Conservation (phyloP, 30 jellyfish, hydroid and myxozoan genomes). For the Aurelia aurita complex sp. Pacific region DNA sequence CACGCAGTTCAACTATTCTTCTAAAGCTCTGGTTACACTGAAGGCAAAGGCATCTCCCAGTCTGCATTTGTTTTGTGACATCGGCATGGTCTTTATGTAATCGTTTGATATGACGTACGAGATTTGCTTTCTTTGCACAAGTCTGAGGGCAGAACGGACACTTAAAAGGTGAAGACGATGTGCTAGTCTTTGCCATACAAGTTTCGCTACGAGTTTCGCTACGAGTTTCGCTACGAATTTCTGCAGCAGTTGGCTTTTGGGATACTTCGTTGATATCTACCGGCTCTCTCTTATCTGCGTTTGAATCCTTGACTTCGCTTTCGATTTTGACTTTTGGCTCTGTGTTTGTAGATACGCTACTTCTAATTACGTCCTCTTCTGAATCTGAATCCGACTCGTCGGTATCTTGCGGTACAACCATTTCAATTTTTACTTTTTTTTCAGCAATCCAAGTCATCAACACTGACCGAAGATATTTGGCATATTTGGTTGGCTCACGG, state of each 20-base stretch:
- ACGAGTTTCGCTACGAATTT: conserved; percentile 4
- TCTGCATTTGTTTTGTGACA: neutral
- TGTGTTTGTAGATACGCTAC: neutral
- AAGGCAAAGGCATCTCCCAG: too few relatives aligned
- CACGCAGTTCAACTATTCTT: too few relatives aligned
- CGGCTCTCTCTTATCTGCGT: neutral
- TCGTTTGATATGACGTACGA: conserved; percentile 15
- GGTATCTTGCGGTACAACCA: conserved; percentile 6
- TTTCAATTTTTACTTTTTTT: neutral
- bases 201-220: conserved; percentile 15
- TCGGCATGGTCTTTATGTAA: conserved; percentile 22
- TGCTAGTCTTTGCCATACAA: conserved; percentile 11
- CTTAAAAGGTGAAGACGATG: conserved; percentile 1
- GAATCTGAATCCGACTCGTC: conserved; percentile 27
- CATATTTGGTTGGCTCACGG: conserved; percentile 22
- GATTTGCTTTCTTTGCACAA: conserved; percentile 37
- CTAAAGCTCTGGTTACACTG: too few relatives aligned
- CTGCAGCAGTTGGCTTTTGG: conserved; percentile 15
- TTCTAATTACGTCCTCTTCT: conserved; percentile 1
- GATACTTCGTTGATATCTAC: conserved; percentile 2
- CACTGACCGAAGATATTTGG: conserved; percentile 3
- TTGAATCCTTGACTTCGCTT: conserved; percentile 13
- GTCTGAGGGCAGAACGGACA: conserved; percentile 32
- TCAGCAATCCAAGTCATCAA: conserved; percentile 30
- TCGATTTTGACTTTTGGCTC: conserved; percentile 19